These are phyloP conservation scores for Aphodius granarius DNA, from an alignment of 2,888 invertebrate genomes.

Conservation along the genomic window DNA sequence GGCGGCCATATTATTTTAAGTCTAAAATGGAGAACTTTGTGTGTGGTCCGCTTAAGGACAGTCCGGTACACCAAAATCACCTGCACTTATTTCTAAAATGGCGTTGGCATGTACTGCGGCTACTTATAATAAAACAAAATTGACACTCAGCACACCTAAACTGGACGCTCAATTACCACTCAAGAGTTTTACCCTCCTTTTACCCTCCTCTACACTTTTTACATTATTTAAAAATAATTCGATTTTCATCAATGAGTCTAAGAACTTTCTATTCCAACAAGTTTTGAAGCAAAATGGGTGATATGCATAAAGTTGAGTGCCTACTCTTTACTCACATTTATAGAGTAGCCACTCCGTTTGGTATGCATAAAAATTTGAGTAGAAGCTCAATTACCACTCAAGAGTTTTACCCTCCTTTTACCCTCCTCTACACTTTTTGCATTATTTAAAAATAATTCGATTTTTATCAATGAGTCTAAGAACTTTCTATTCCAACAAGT, in stretches of 20 bases:
- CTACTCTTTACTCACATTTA: no score
- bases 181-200: not conserved
- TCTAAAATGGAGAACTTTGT: not conserved
- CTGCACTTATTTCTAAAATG: not conserved
- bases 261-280: no score
- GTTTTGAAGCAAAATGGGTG: no score
- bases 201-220: not conserved
- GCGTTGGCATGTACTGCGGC: not conserved
- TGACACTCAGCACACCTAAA: not conserved
- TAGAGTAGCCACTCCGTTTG: no score
- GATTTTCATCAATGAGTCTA: no score
- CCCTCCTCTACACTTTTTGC: not conserved
- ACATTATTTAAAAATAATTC: no score
- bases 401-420: not conserved
- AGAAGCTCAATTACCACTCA: not conserved
- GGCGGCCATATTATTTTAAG: not conserved
- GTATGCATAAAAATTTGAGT: not conserved
- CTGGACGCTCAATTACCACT: not conserved
- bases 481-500: no score
- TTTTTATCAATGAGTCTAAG: no score
- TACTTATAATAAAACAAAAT: not conserved
- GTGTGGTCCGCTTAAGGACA: not conserved
- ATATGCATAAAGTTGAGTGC: no score
- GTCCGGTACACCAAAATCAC: not conserved
- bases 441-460: no score